Conservation (phyloP, 2,888 invertebrate genomes). For the Polietes domitor region DNA sequence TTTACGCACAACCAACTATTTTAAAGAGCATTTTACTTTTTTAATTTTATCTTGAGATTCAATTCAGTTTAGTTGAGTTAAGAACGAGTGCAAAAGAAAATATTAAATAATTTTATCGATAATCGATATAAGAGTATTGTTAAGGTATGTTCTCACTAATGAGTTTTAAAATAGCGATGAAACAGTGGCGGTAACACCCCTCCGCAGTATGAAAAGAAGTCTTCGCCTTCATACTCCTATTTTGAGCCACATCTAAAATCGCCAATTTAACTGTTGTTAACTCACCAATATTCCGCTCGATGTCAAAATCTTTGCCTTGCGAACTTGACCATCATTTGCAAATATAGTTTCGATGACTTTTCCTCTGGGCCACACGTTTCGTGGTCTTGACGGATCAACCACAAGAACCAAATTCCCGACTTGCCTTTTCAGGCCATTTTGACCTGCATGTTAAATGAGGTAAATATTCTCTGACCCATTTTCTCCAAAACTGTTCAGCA, state of each 20-base stretch:
- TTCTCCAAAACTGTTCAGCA: conserved; percentile 58
- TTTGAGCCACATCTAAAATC: not conserved
- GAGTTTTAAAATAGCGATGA: not conserved
- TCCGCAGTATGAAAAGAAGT: not conserved
- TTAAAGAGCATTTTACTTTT: not conserved
- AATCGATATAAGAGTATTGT: not conserved
- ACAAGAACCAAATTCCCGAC: conserved; percentile 40
- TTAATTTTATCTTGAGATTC: not conserved
- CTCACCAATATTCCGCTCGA: not conserved
- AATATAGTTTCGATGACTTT: conserved; percentile 18
- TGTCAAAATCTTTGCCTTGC: conserved; percentile 27
- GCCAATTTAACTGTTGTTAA: too few relatives aligned
- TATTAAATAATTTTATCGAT: not conserved
- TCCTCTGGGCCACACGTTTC: conserved; percentile 31
- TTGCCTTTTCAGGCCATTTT: conserved; percentile 36
- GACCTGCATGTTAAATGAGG: conserved; percentile 22
- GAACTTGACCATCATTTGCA: conserved; percentile 39
- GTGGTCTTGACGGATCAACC: conserved; percentile 32
- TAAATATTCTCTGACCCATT: conserved; percentile 41
- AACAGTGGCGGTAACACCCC: not conserved
- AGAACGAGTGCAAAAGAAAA: not conserved
- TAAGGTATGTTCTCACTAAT: not conserved
- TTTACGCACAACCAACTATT: not conserved
- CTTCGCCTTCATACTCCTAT: not conserved
- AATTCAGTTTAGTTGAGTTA: not conserved